Base-by-base conservation (phyloP, 2,888 invertebrate species). In the Cataglyphis livida region DNA sequence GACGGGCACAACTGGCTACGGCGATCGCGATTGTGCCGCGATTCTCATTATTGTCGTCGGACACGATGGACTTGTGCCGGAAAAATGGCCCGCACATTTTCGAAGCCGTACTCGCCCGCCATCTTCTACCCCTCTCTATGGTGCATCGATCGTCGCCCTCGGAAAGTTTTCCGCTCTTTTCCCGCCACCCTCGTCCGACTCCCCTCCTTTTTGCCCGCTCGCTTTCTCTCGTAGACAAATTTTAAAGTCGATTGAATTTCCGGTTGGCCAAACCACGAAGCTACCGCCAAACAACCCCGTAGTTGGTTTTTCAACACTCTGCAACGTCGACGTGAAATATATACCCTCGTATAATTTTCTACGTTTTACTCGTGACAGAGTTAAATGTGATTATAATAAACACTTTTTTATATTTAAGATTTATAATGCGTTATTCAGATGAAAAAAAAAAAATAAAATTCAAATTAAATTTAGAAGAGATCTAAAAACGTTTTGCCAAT, bases 71-170 rank as follows among this genome's bases (percentile, higher is more conserved):
- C 84, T 82, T 81, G 65, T 75, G 83, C 82, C 82, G 88, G 89
- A 91, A 90, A 92, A 91, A 90, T 91, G 89, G 90, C 85, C 89
- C 87, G 90, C 91, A 91, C 91, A 91, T 89, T 91, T 90, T 90
- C 89, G 71, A 88, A 91, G 90, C 76, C 62, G 59, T 54, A 38
- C 48, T 65, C 32, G 59, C 57, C 70, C 82, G 62, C 61, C 79
- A 61, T 78, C 78, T 83, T 82, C 74, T 32, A 25, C 66, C 62
- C 65, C 62, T 73, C 65, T 83, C 82, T 81, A 66, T 51, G 68
- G 51, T 75, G 83, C 78, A 82, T 79, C 78, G 78, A 79, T 79
- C 48, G 81, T 81, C 79, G 15, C 79, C 44, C 62, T 82, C 66
- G 51, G 79, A 68, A 68, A 82, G 81, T 59, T 83, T 83, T 81